Evolutionary conservation across 1,140 invertebrate species (phyloP), one percentile per base, ranked within the genome.

Genomic region (Microvelia longipes): DNA sequence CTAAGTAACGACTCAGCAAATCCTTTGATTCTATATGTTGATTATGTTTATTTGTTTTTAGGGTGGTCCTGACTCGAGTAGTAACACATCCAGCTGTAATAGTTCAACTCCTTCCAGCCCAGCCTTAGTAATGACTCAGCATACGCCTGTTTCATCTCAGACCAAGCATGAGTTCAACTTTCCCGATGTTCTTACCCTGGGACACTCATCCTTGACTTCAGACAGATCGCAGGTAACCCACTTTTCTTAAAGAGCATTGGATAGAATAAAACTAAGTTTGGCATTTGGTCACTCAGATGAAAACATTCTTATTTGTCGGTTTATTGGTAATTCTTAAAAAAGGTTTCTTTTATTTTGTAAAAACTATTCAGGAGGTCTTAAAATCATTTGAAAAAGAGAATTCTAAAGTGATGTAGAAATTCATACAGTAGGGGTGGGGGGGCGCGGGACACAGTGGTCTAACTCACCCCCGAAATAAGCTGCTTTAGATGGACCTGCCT

Each of bases 31-130:
- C 35, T 50, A 11, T 11, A 50, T 50, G 35, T 50, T 50, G 35
- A 11, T 50, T 50, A 72, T 67, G 29, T 67, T 35, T 35, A 24
- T 69, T 72, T 72, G 73, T 76, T 79, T 77, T 71, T 77, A 85
- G 82, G 82, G 73, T 26, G 73, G 83, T 73, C 87, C 85, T 61
- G 91, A 93, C 80, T 95, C 92, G 69, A 94, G 92, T 82, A 96
- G 94, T 69, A 94, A 92, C 78, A 93, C 92, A 66, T 96, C 94
- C 63, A 96, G 93, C 78, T 96, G 93, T 82, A 97, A 95, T 80
- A 96, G 93, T 78, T 96, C 94, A 71, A 94, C 94, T 70, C 94
- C 94, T 73, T 96, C 93, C 75, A 96, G 93, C 81, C 94, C 94
- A 69, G 93, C 93, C 72, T 84, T 92, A 66, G 82, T 88, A 74